Evolutionary conservation across 92 coral and sea anemone species (phyloP), one percentile per base, ranked within the genome.

Genomic region (Phymanthus crucifer): DNA sequence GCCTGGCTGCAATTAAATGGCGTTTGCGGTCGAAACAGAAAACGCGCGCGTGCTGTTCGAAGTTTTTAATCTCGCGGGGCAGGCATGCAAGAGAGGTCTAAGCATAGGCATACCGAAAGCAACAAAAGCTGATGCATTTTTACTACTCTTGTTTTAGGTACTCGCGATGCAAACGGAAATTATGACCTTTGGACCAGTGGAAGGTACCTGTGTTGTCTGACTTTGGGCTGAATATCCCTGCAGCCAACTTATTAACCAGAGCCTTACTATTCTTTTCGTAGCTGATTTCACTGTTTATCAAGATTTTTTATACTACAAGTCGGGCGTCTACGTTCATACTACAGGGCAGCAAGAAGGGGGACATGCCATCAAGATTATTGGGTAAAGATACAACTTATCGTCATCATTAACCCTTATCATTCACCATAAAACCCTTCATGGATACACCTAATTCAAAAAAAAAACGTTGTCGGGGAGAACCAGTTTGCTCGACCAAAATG

Each of bases 291-390:
- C 93, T 13, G 98, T 95, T 50, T 95, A 90, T 70, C 85, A 80
- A 52, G 99, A 95, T 77, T 95, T 95, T 85, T 88, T 21, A 67
- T 58, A 46, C 80, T 95, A 95, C 85, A 69, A 40, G 46, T 79
- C 87, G 24, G 99, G 99, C n/a, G 96, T 95, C 0, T 95, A 95
- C 47, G 43, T 65, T 14, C 98, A 90, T 66, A 74, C 78, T n/a
- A 83, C 92, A 46, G 99, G 95, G 12, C 1, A 7, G 8, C 17
- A 11, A 31, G 87, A 74, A 56, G 99, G 99, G 3, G 90, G 90
- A 0, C 99, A 95, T 87, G 99, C 99, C 37, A 87, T 95, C 82
- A 95, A 95, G 83, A 89, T 95, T 33, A 76, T 95, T 61, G 99
- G 99, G 90, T 95, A 80, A n/a, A 86, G 21, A 29, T 11, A 7